phyloP scores from a whole-genome alignment of 2,888 invertebrate genomes.

The Aplocera efformata region DNA sequence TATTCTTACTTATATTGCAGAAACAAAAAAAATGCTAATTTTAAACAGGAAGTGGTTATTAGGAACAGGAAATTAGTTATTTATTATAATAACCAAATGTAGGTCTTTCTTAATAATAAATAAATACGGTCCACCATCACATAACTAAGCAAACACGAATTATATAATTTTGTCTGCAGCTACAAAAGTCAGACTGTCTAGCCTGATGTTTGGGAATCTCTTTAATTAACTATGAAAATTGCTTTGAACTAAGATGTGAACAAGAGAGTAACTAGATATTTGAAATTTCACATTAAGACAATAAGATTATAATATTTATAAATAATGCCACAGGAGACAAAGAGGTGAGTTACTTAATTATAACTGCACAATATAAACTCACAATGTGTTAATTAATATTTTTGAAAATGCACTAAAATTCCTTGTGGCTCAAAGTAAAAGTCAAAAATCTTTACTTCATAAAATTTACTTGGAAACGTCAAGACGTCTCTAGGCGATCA shows the following conservation, averaged over 20 bases:
- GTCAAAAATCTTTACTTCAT: too few relatives aligned
- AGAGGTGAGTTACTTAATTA: too few relatives aligned
- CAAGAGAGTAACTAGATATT: background rate
- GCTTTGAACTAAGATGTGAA: slow-evolving; percentile 17
- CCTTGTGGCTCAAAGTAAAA: too few relatives aligned
- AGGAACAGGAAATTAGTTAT: slow-evolving; percentile 26
- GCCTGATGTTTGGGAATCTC: slow-evolving; percentile 37
- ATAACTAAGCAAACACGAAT: slow-evolving; percentile 18
- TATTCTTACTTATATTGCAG: slow-evolving; percentile 5
- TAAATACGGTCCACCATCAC: slow-evolving; percentile 6
- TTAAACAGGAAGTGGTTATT: slow-evolving; percentile 11
- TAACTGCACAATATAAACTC: too few relatives aligned
- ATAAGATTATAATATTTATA: too few relatives aligned
- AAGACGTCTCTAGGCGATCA: too few relatives aligned
- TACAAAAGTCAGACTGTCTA: too few relatives aligned
- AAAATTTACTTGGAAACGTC: too few relatives aligned
- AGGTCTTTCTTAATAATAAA: slow-evolving; percentile 9
- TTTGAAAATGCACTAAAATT: too few relatives aligned
- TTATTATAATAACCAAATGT: slow-evolving; percentile 17
- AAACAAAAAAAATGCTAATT: slow-evolving; percentile 5
- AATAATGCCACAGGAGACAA: too few relatives aligned
- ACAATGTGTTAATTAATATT: too few relatives aligned
- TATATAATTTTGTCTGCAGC: slow-evolving; percentile 41
- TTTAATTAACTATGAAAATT: slow-evolving; percentile 24
- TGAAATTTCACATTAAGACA: too few relatives aligned